phyloP scores from a whole-genome alignment of 2,888 invertebrate species.

The Perithous albicinctus region DNA sequence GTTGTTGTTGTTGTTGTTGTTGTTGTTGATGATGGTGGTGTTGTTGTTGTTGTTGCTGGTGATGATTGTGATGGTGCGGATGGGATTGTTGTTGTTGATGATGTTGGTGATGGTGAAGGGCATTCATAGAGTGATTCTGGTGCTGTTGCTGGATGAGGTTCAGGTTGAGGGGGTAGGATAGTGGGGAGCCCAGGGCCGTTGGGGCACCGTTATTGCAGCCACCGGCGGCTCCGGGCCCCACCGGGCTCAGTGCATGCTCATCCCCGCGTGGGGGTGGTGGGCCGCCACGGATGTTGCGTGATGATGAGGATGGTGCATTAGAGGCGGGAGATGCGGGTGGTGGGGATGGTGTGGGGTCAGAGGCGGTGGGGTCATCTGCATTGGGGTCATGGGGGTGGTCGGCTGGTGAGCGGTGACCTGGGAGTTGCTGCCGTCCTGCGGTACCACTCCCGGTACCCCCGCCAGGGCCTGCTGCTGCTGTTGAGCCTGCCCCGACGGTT shows the following conservation, averaged over 20 bases:
- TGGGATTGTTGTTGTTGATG: conserved; percentile 70
- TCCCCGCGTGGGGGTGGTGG: conserved; percentile 85
- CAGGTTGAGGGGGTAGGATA: conserved; percentile 84
- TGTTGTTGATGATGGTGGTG: conserved; percentile 76
- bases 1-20: conserved; percentile 71
- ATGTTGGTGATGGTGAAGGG: conserved; percentile 72
- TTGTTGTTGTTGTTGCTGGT: conserved; percentile 78
- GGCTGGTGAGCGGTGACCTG: conserved; percentile 84
- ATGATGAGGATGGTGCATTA: conserved; percentile 86
- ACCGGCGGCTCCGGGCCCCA: conserved; percentile 87
- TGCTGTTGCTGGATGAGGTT: conserved; percentile 81
- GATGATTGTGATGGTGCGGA: conserved; percentile 72
- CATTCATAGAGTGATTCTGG: conserved; percentile 75
- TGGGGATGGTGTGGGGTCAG: conserved; percentile 87
- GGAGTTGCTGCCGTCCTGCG: conserved; percentile 80
- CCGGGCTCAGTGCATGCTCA: conserved; percentile 92
- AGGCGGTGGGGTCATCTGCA: conserved; percentile 85
- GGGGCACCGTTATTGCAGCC: conserved; percentile 82
- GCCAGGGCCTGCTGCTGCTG: conserved; percentile 80
- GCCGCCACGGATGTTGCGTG: conserved; percentile 83
- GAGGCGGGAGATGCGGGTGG: conserved; percentile 88
- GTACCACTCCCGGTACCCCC: conserved; percentile 76
- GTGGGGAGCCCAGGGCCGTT: conserved; percentile 84
- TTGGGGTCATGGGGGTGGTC: conserved; percentile 86
- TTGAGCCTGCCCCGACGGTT: conserved; percentile 74